These are phyloP conservation scores for Nesogale talazaci DNA, from an alignment of 2,113 vertebrate genomes.

Conservation along the genomic window DNA sequence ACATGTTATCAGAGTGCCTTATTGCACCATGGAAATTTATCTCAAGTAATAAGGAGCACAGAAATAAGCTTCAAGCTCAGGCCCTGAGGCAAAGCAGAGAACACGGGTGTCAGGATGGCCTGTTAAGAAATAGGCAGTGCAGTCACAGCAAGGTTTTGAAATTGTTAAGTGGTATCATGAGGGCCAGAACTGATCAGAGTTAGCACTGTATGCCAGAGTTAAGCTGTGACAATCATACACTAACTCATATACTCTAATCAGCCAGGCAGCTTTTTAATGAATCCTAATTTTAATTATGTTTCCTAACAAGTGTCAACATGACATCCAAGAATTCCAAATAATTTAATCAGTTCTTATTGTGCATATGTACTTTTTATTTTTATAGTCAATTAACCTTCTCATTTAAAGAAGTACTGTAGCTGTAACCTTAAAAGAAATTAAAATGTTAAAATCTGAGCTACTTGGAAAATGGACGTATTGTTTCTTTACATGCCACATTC, in stretches of 20 bases:
- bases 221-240: slow-evolving; percentile 4
- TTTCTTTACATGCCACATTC: slow-evolving; percentile 14
- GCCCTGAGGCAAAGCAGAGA: neutral
- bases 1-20: slow-evolving; percentile 33
- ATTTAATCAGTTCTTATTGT: slow-evolving; percentile 80
- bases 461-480: neutral
- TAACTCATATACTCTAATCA: slow-evolving; percentile 79
- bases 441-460: neutral
- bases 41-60: slow-evolving; percentile 15
- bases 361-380: slow-evolving; percentile 37
- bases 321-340: slow-evolving; percentile 77
- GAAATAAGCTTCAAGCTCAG: neutral
- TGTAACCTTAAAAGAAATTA: slow-evolving; percentile 46
- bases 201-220: neutral
- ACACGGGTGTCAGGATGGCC: neutral
- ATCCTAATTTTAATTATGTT: slow-evolving; percentile 82
- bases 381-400: slow-evolving; percentile 75
- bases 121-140: neutral
- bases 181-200: neutral
- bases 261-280: slow-evolving; percentile 83
- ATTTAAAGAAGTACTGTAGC: slow-evolving; percentile 77
- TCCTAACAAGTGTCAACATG: slow-evolving; percentile 78
- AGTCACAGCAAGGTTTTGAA: slow-evolving; percentile 19
- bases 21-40: slow-evolving; percentile 37
- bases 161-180: slow-evolving; percentile 7